Base-by-base conservation (phyloP, 2,113 vertebrate genomes). In the Cryptotis parvus region DNA sequence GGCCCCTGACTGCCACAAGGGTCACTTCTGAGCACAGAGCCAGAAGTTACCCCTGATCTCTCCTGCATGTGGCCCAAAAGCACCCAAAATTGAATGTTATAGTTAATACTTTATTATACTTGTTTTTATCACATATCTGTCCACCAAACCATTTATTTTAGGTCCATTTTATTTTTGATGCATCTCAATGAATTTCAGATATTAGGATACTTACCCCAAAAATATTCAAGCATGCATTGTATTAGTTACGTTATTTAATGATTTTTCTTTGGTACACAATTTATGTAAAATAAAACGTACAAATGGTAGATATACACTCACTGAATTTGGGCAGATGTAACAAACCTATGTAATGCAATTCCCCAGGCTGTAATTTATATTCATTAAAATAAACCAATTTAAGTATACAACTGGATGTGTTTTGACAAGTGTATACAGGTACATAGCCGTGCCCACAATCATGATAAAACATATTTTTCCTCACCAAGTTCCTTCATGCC, bases 321-420 rank as follows among this genome's bases (percentile, higher is more conserved):
- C n/a, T 68, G 14, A 73, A 35, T 87, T 87, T 83, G 87, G 76
- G 49, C n/a, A 79, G 65, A 66, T 41, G 37, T 66, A 27, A 49
- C 58, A 74, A 84, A 83, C 15, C 15, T 89, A 29, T 61, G 15
- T 39, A 58, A 79, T 41, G 18, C 29, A 68, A 37, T 4, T 2
- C 68, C 31, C 24, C 20, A 12, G 55, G 18, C 45, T 49, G 14
- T 49, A 49, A 49, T 49, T 49, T 49, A 49, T 49, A 49, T 49
- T 49, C 45, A 49, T 49, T 14, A 49, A 49, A 49, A 49, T 49
- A 49, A 49, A 49, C 6, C 9, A 49, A 49, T 35, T 81, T 76
- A 63, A 55, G 26, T 70, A n/a, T 27, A 69, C 39, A 81, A 31
- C 31, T 49, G 78, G 55, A 16, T 65, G 78, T 18, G 41, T 82